These are phyloP conservation scores for Trachemys scripta DNA, from an alignment of 2,113 vertebrate genomes.

Conservation along the genomic window DNA sequence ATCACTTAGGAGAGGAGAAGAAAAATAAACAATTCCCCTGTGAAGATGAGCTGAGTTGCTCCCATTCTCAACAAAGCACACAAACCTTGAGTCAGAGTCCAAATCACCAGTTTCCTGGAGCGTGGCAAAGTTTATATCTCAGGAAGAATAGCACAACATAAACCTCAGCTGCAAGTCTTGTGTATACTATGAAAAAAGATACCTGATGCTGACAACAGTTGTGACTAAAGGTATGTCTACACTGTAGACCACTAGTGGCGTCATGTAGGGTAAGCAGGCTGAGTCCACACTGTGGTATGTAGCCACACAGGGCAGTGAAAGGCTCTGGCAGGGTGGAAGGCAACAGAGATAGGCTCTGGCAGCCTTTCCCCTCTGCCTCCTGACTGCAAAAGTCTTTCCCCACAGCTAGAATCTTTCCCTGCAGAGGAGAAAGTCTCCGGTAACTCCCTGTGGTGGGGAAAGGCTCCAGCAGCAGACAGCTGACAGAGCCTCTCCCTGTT, in stretches of 20 bases:
- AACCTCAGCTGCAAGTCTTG: not conserved
- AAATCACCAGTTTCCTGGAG: not conserved
- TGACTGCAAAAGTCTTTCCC: not conserved
- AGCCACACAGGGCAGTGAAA: too few species aligned
- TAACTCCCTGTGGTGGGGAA: not conserved
- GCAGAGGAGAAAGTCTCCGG: not conserved
- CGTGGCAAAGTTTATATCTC: not conserved
- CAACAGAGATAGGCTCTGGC: too few species aligned
- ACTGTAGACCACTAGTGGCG: too few species aligned
- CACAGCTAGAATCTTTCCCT: not conserved
- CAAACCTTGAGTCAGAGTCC: not conserved
- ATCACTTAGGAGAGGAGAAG: not conserved
- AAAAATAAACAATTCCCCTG: not conserved
- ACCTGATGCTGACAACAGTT: not conserved
- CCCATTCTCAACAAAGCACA: not conserved
- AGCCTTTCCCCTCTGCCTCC: not conserved
- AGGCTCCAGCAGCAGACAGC: not conserved
- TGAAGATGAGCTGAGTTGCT: not conserved
- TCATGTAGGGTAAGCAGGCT: too few species aligned
- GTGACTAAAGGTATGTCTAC: not conserved
- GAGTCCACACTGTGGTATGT: too few species aligned
- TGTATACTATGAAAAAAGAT: not conserved
- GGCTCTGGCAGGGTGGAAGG: too few species aligned
- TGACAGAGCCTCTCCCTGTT: not conserved
- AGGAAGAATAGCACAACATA: not conserved